Evolutionary conservation across 1,140 invertebrate species (phyloP), one percentile per base, ranked within the genome.

Genomic region (Forficula auricularia): DNA sequence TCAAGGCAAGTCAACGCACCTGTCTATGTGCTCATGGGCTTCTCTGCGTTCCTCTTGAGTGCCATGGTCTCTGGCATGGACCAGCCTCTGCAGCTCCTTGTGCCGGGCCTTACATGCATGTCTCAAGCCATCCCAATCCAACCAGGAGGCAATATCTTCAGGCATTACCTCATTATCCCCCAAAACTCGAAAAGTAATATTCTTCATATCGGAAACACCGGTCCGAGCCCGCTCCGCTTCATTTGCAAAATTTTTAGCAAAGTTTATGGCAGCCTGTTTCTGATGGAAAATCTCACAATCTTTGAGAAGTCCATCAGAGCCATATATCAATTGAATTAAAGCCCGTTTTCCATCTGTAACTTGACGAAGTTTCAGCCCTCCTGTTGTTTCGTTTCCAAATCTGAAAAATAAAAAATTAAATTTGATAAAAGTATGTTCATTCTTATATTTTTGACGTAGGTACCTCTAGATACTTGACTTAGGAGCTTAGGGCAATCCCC

Each of bases 251-350:
- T 56, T 62, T 50, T 59, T 59, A 36, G 72, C 49, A 56, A 77
- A 78, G 43, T 70, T 61, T 49, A 60, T 57, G 0, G 68, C 64
- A 18, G 63, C 56, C 49, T 63, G 57, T 15, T 51, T 55, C 37
- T 73, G 63, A 2, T 64, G 60, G 16, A 77, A 56, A 50, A 71
- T 71, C 56, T 79, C 75, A 52, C 77, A 81, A 56, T 79, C 75
- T 50, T 68, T 61, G 7, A 79, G 57, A 19, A 60, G 57, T 46
- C 65, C 62, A 31, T 64, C 60, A 42, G 62, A 62, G 13, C 69
- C 62, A 63, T 75, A 77, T 42, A 81, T 77, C 10, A 77, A 54
- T 57, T 79, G 75, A 8, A 81, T 66, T 51, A 81, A 66, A 55
- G 71, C 68, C 22, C 22, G 4, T 40, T 60, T 60, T 14, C 73